Evolutionary conservation across 2,113 vertebrate genomes (phyloP), one percentile per base, ranked within the genome.

Genomic region (Gadus macrocephalus): DNA sequence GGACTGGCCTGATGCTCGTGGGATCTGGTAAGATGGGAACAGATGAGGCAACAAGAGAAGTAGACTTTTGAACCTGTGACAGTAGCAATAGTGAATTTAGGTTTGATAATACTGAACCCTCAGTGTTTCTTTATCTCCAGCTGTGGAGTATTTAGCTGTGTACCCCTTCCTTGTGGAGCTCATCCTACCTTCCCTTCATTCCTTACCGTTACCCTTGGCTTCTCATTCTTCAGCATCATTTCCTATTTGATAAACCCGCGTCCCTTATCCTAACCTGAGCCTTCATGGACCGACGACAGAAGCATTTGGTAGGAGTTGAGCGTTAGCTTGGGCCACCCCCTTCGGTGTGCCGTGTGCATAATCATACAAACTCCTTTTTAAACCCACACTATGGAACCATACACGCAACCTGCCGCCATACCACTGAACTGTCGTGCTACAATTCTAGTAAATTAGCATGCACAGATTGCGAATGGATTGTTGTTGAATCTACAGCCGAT

Each of bases 281-380:
- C 42, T 93, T 93, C 81, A 93, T 94, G 93, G 93, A 93, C 62
- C 90, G 93, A 94, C 69, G 93, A 91, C 88, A 88, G 94, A 79
- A 93, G 93, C 87, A 95, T 95, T 88, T 95, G 93, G 93, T 95
- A 93, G 94, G 94, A 93, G 94, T 93, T 1, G 91, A 74, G 84
- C 68, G 62, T 71, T 77, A 78, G 69, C 74, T 31, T 38, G 62
- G 68, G 4, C 76, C 72, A 73, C 72, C 68, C 53, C 65, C 72
- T 53, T 19, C 35, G 53, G 69, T 68, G 19, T 67, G 53, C 53
- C 16, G 12, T 8, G 3, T 2, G 15, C 9, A 58, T n/a, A 58
- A 16, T 58, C 42, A 49, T 11, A 49, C 42, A 2, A 9, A 49
- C 42, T 12, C 42, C 31, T 35, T 35, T 49, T 14, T 49, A 49